Conservation (phyloP, 2,888 invertebrate genomes). For the Mythimna loreyi region DNA sequence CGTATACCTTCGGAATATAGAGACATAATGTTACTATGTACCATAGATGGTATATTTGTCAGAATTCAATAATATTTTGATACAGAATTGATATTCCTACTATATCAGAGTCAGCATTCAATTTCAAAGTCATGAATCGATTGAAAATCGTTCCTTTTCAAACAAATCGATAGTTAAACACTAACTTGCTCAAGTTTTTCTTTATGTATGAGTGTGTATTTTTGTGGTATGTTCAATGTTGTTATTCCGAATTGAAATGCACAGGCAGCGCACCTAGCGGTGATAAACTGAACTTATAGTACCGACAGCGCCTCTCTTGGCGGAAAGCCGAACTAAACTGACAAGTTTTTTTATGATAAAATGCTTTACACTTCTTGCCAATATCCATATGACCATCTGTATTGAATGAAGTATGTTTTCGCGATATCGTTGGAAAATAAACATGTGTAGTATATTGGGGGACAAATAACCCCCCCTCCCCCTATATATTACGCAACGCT, state of each 20-base stretch:
- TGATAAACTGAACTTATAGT: neutral
- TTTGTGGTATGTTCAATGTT: constrained; percentile 44
- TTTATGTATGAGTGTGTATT: constrained; percentile 56
- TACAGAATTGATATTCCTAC: no score
- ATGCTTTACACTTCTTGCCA: constrained; percentile 50
- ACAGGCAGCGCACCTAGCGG: constrained; percentile 9
- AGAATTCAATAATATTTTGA: no score
- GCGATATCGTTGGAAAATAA: no score
- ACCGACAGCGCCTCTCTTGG: neutral
- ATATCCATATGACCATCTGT: no score
- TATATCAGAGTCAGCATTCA: neutral
- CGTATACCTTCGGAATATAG: neutral
- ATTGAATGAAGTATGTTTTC: neutral
- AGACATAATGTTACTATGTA: no score
- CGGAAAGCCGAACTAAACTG: neutral
- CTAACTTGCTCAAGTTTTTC: constrained; percentile 64
- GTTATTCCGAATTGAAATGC: constrained; percentile 53
- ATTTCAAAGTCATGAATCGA: constrained; percentile 3
- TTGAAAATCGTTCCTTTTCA: constrained; percentile 57
- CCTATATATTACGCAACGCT: no score
- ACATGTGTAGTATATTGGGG: no score
- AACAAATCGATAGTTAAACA: constrained; percentile 34
- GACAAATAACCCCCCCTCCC: no score
- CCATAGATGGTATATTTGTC: no score
- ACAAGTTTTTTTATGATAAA: neutral